phyloP scores from a whole-genome alignment of 2,888 invertebrate genomes.

The Drosophila vallismaia region DNA sequence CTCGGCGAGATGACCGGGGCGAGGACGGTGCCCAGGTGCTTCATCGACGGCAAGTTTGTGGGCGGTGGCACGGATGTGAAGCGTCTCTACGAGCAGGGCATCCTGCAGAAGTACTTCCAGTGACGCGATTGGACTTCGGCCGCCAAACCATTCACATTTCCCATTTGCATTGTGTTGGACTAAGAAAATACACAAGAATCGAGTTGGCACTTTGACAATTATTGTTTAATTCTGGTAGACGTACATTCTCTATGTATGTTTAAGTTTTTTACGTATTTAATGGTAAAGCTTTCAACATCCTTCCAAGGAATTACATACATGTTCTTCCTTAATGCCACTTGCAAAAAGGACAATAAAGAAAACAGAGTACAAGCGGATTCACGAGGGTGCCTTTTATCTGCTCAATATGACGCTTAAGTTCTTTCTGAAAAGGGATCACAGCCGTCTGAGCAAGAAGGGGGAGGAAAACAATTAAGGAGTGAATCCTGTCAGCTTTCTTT shows the following conservation, averaged over 20 bases:
- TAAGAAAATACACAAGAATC: background rate
- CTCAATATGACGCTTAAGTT: slow-evolving; percentile 48
- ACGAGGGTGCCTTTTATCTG: slow-evolving; percentile 32
- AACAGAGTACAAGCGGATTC: background rate
- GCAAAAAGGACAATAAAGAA: slow-evolving; percentile 5
- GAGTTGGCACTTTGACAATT: background rate
- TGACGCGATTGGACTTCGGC: slow-evolving; percentile 26
- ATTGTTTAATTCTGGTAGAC: background rate
- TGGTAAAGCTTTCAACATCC: background rate
- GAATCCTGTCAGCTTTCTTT: slow-evolving; percentile 24
- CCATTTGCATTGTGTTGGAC: background rate
- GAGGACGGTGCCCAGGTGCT: slow-evolving; percentile 95
- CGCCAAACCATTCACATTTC: background rate
- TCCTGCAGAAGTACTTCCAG: slow-evolving; percentile 86
- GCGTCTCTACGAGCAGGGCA: slow-evolving; percentile 88
- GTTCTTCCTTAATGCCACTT: background rate
- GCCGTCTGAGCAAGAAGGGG: slow-evolving; percentile 2
- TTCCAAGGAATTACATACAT: background rate
- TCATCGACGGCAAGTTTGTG: slow-evolving; percentile 94
- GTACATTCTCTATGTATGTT: background rate
- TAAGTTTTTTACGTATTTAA: background rate
- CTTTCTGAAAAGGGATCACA: slow-evolving; percentile 23
- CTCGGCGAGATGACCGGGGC: slow-evolving; percentile 92
- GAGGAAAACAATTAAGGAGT: slow-evolving; percentile 38
- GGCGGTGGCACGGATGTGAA: slow-evolving; percentile 97